These are phyloP conservation scores for Odontothrips loti DNA, from an alignment of 2,888 invertebrate genomes.

Conservation along the genomic window DNA sequence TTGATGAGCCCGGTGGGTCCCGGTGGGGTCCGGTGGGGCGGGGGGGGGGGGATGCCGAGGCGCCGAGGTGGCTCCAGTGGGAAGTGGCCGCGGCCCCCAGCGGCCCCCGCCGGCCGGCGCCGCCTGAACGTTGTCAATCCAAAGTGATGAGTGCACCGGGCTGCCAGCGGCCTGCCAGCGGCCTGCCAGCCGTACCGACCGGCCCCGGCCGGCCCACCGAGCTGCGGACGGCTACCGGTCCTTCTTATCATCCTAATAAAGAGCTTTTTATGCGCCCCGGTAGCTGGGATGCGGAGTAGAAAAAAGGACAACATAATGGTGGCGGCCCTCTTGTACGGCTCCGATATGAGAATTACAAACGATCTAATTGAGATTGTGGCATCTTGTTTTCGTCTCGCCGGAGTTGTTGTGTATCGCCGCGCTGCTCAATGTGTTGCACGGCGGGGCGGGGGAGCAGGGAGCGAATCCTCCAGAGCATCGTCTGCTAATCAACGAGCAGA, in stretches of 20 bases:
- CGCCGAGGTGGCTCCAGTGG: no score
- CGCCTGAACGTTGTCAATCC: conserved; percentile 20
- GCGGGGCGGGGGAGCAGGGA: no score
- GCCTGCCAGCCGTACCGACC: background rate
- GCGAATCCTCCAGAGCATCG: no score
- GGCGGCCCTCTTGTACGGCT: background rate
- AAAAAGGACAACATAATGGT: no score
- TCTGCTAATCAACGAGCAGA: no score
- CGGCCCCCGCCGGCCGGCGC: background rate
- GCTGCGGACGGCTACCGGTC: background rate
- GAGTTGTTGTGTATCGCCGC: no score
- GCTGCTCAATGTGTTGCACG: no score
- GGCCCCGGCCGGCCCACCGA: background rate
- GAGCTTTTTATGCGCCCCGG: conserved; percentile 20
- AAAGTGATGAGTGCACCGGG: background rate
- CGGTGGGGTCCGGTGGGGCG: no score
- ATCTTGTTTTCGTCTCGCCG: no score
- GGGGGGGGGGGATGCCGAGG: no score
- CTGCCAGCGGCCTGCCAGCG: background rate
- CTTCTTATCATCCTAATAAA: conserved; percentile 20
- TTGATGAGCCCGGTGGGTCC: background rate
- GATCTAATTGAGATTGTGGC: background rate
- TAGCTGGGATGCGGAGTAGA: background rate
- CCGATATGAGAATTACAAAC: conserved; percentile 2
- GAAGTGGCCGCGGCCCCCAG: background rate